These are phyloP conservation scores for Nothobranchius furzeri DNA, from an alignment of 2,113 vertebrate species.

Conservation along the genomic window DNA sequence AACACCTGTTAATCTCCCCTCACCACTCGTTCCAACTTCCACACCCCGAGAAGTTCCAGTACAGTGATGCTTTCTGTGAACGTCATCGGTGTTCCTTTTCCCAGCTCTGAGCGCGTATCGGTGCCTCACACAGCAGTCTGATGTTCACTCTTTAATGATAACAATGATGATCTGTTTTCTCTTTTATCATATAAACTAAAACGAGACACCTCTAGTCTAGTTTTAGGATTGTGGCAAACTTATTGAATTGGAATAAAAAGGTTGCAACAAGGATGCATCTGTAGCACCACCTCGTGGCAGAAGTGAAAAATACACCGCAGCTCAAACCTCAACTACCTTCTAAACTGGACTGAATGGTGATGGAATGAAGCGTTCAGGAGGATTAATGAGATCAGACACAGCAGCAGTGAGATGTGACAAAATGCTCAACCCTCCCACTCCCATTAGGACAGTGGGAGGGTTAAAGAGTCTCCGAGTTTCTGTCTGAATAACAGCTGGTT, in stretches of 20 bases:
- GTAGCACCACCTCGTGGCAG: slow-evolving; percentile 22
- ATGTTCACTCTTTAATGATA: background rate
- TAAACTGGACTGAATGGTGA: background rate
- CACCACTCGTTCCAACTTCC: slow-evolving; percentile 36
- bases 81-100: background rate
- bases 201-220: too few relatives aligned
- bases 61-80: slow-evolving; percentile 21
- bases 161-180: too few relatives aligned
- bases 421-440: background rate
- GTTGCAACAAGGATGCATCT: background rate
- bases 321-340: background rate
- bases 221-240: background rate
- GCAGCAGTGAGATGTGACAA: background rate
- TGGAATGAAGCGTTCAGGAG: background rate
- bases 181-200: too few relatives aligned
- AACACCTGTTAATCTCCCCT: slow-evolving; percentile 43
- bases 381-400: background rate
- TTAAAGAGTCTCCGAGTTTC: too few relatives aligned
- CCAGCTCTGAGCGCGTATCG: background rate
- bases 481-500: too few relatives aligned
- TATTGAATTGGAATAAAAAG: background rate
- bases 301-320: background rate
- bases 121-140: slow-evolving; percentile 12
- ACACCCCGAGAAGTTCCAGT: slow-evolving; percentile 38
- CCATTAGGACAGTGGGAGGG: too few relatives aligned